Base-by-base conservation (phyloP, 1,140 invertebrate genomes). In the Heterodera carotae region DNA sequence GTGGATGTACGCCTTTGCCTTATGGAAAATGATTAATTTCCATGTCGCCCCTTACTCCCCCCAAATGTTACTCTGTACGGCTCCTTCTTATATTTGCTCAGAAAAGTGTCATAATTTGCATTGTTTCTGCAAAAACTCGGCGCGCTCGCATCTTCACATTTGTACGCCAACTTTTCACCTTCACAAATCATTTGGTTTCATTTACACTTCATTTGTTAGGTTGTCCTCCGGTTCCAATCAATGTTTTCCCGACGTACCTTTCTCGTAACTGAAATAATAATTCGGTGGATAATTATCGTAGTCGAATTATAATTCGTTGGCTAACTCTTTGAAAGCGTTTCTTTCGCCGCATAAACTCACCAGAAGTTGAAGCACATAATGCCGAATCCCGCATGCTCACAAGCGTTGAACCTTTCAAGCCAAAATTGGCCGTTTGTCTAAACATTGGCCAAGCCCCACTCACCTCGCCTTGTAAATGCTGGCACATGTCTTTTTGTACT, bases 351-450 rank as follows among this genome's bases (percentile, higher is more conserved):
- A 6, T 12, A 72, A 69, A 87, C 85, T 53, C 77, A 78, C 67
- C 85, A 86, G 76, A 86, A 86, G 75, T 86, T 86, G 75, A 86
- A 86, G 75, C 85, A 86, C 85, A 86, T 86, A 25, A 86, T 76
- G 59, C 86, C 85, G 53, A 86, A 86, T 48, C 85, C 86, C 25
- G 82, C 68, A 70, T 86, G 85, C 36, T 81, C 76, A 69, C 85
- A 86, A 27, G 85, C 85, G 25, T 79, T 83, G 39, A 83, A 81
- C 48, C 85, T 66, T 66, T 6, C 8, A 7, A 29, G 15, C 22
- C n/a, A 66, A 66, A 56, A 1, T 56, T 43, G 7, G 48, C 22
- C 48, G 18, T 56, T 56, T 56, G 48, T 66, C 33, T 22, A 27
- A 29, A 27, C 15, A 27, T 4, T 3, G 27, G 3, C 27, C 62